Evolutionary conservation across 2,888 invertebrate genomes (phyloP), one percentile per base, ranked within the genome.

Genomic region (Cantharis rustica): DNA sequence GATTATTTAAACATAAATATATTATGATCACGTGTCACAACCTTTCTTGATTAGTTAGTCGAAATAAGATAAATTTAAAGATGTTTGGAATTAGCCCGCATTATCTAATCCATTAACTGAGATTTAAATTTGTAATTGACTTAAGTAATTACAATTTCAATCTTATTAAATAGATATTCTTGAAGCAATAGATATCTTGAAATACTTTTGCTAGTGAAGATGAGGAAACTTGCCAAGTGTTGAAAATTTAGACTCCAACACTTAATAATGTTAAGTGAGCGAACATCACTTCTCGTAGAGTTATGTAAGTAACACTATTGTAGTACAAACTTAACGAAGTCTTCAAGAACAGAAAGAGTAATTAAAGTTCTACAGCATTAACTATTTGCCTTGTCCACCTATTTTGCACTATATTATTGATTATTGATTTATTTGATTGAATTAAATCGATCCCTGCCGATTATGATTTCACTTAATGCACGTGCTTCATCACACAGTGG

Each of bases 31-130:
- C 80, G 80, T 82, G 82, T 86, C 87, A 86, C 87, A 86, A 87
- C 86, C 87, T 82, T 87, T 83, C 80, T 85, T 86, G 85, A 86
- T 86, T 85, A 84, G 79, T 86, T 85, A 84, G 79, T 83, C 79
- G 77, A 77, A 72, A 74, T 82, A 80, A 81, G 78, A 77, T 76
- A 80, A 75, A 63, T 75, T 72, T 79, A 74, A 74, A 78, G 75
- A 74, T 79, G 68, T 64, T 71, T 63, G 16, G 27, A 69, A 64
- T 62, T 77, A 77, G 75, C 72, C 72, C 72, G 75, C 72, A 62
- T 47, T 71, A 27, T 66, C 75, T 75, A 74, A 70, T 69, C 75
- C 75, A 77, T 77, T 74, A 47, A 63, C 64, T 77, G 72, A 75
- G 75, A 77, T 68, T 77, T 64, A 75, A 73, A 74, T 68, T 76